Conservation (phyloP, 2,113 vertebrate species). For the Anolis carolinensis region DNA sequence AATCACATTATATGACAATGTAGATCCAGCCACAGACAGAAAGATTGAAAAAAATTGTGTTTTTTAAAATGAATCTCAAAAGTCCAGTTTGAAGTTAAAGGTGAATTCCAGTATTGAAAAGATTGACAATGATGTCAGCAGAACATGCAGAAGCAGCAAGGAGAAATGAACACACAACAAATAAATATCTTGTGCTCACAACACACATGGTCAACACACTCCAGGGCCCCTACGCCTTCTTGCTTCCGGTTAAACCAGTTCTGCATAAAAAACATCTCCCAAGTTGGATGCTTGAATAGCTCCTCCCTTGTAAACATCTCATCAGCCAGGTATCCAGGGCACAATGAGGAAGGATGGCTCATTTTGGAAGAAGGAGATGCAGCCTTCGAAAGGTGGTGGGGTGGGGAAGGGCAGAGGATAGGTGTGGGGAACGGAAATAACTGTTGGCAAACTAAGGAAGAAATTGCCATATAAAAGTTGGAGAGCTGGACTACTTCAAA, state of each 20-base stretch:
- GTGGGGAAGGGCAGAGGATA: background rate
- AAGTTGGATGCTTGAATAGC: background rate
- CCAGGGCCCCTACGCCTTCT: background rate
- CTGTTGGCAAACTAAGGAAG: background rate
- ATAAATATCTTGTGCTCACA: background rate
- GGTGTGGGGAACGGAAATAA: background rate
- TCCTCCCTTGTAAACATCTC: constrained; percentile 19
- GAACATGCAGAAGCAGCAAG: background rate
- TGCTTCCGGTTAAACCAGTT: constrained; percentile 33
- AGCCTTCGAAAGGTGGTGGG: background rate
- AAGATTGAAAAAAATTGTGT: background rate
- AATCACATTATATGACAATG: no score
- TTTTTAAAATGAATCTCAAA: background rate
- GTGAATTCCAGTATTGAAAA: background rate
- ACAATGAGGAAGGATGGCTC: background rate
- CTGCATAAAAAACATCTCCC: background rate
- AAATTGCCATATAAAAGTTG: background rate
- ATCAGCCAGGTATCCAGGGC: constrained; percentile 6
- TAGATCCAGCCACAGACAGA: background rate
- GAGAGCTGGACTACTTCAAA: background rate
- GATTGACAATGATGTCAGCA: background rate
- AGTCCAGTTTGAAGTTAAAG: background rate
- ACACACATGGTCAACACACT: background rate
- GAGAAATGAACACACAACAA: background rate
- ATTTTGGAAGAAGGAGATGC: background rate